Evolutionary conservation across 2,888 invertebrate genomes (phyloP).

Genomic region (Acleris cristana): DNA sequence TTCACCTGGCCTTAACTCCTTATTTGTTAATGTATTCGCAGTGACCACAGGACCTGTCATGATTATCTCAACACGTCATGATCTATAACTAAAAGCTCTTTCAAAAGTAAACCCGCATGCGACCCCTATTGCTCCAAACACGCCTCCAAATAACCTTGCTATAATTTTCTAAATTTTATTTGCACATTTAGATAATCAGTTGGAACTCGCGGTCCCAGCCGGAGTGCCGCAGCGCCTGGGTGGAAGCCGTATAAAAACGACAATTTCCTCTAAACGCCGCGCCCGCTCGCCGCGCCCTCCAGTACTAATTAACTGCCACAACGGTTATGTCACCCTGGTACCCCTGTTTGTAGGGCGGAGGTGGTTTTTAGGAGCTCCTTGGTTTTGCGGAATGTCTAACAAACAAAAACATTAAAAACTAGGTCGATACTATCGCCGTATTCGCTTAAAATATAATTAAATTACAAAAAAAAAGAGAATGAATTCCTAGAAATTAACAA

Average conservation of each 20-base stretch:
- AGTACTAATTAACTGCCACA: conserved; percentile 81
- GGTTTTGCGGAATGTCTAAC: not conserved
- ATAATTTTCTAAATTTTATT: not conserved
- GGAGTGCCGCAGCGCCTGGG: conserved; percentile 43
- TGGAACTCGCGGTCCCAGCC: not conserved
- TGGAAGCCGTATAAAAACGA: conserved; percentile 82
- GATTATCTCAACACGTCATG: too few relatives aligned
- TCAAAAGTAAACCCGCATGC: too few relatives aligned
- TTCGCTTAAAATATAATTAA: too few relatives aligned
- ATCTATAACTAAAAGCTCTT: too few relatives aligned
- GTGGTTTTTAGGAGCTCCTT: conserved; percentile 52
- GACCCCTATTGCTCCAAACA: too few relatives aligned
- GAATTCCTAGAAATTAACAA: too few relatives aligned
- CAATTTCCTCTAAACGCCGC: conserved; percentile 82
- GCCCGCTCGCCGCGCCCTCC: conserved; percentile 76
- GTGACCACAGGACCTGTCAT: too few relatives aligned
- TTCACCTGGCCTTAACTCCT: too few relatives aligned
- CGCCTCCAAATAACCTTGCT: too few relatives aligned
- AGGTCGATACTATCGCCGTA: too few relatives aligned
- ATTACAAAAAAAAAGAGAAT: too few relatives aligned
- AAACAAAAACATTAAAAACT: not conserved
- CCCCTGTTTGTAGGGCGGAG: conserved; percentile 69
- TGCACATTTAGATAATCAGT: conserved; percentile 7
- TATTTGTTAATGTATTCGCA: too few relatives aligned
- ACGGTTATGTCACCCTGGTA: conserved; percentile 82